Conservation (phyloP, 2,797 vertebrate species). For the Leptatherina wallacei region DNA sequence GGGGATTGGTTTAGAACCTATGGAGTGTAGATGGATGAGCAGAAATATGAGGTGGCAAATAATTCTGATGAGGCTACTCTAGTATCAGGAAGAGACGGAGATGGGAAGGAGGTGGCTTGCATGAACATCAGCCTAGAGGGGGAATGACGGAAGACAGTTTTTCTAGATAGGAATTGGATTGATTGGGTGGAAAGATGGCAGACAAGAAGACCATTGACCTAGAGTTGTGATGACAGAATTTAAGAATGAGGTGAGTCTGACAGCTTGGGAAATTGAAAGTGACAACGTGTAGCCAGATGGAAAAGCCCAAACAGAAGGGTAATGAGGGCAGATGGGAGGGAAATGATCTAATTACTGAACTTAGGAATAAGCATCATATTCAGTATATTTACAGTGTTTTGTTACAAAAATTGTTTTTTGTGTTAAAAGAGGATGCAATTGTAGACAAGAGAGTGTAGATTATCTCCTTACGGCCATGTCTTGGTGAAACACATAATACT, state of each 20-base stretch:
- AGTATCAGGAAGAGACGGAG: not conserved
- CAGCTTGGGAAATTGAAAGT: not conserved
- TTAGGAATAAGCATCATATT: not conserved
- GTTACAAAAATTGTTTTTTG: not conserved
- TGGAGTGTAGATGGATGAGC: not conserved
- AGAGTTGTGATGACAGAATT: not conserved
- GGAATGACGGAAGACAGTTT: not conserved
- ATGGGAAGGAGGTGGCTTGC: not conserved
- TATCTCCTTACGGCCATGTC: no score
- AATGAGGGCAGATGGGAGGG: not conserved
- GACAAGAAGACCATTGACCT: not conserved
- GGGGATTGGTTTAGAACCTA: no score
- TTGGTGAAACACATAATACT: no score
- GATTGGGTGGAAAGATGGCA: not conserved
- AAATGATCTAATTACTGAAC: no score
- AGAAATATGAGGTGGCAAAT: not conserved
- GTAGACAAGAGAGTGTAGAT: no score
- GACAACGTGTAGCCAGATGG: not conserved
- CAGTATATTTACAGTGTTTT: not conserved
- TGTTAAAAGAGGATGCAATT: not conserved
- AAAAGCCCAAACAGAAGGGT: not conserved
- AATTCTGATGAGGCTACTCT: not conserved
- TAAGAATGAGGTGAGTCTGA: not conserved
- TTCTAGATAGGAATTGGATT: not conserved
- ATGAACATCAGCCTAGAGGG: not conserved